Base-by-base conservation (phyloP, 2,797 vertebrate genomes). In the Trachurus trachurus region DNA sequence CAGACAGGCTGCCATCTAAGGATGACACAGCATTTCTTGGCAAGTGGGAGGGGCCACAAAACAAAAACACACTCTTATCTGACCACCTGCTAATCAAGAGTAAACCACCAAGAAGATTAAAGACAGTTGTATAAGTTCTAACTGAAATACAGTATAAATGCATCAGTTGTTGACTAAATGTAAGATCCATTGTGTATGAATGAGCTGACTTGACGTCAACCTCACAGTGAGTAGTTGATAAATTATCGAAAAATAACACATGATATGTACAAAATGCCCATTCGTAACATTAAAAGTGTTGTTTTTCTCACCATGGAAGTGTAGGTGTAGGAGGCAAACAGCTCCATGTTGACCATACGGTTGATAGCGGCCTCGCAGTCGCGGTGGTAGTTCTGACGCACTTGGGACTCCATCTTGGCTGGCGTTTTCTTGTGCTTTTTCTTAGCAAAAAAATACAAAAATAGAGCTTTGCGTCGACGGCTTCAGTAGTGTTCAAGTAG, bases 341-440 rank as follows among this genome's bases (percentile, higher is more conserved):
- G 70, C 95, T 95, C 96, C 96, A 96, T 89, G 92, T 97, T 97
- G 19, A 95, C 66, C 95, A 96, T 96, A 22, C 92, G 91, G 93
- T 97, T 97, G 82, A 97, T 57, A 73, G 96, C 95, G 69, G 94
- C 96, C 74, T 97, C 96, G 71, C 95, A 95, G 74, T 96, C 96
- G 22, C 91, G 91, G 87, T 96, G 91, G 92, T 95, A 97, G 88
- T 97, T 97, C 93, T 97, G 96, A 73, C 96, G 95, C 66, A 97
- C 87, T 83, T 96, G 96, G 65, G 96, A 97, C 3, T 95, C 95
- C 96, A 97, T 97, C 71, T 92, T 83, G 9, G 87, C 89, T 85
- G 91, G 39, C 6, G 60, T 78, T 90, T 77, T 77, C 1, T 49
- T 10, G 0, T 2, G 16, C 17, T 56, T 86, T 92, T 92, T 87